Conservation (phyloP, 2,888 invertebrate genomes). For the Caenorhabditis sp. region DNA sequence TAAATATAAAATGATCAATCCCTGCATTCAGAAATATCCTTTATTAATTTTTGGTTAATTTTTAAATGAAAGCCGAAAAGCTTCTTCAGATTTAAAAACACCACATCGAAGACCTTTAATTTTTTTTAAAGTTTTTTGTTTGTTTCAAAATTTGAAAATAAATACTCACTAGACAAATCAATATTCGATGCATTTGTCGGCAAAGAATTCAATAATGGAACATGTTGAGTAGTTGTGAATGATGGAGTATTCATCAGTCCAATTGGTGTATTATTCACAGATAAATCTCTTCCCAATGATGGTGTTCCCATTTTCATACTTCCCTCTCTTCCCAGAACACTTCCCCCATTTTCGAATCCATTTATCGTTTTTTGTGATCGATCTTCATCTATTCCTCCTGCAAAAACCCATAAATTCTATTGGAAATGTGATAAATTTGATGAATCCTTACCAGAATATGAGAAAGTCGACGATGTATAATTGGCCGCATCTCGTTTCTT, state of each 20-base stretch:
- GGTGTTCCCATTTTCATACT: constrained; percentile 42
- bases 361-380: constrained; percentile 37
- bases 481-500: constrained; percentile 22
- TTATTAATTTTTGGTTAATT: too few relatives aligned
- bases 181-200: constrained; percentile 30
- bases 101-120: not conserved
- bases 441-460: constrained; percentile 6
- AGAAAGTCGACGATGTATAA: constrained; percentile 1
- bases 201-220: constrained; percentile 28
- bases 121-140: not conserved
- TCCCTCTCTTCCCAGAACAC: constrained; percentile 18
- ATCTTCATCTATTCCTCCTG: constrained; percentile 41
- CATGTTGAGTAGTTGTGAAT: constrained; percentile 14
- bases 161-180: constrained; percentile 35
- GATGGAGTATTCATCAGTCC: constrained; percentile 20
- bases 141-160: not conserved
- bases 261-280: constrained; percentile 18
- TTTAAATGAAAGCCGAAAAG: too few relatives aligned
- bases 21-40: too few relatives aligned
- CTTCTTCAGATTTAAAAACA: not conserved
- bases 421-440: too few relatives aligned
- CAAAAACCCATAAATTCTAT: not conserved
- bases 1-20: too few relatives aligned
- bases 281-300: constrained; percentile 35
- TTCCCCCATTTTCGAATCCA: constrained; percentile 10